Evolutionary conservation across 2,113 vertebrate genomes (phyloP), one percentile per base, ranked within the genome.

Genomic region (Spea bombifrons): DNA sequence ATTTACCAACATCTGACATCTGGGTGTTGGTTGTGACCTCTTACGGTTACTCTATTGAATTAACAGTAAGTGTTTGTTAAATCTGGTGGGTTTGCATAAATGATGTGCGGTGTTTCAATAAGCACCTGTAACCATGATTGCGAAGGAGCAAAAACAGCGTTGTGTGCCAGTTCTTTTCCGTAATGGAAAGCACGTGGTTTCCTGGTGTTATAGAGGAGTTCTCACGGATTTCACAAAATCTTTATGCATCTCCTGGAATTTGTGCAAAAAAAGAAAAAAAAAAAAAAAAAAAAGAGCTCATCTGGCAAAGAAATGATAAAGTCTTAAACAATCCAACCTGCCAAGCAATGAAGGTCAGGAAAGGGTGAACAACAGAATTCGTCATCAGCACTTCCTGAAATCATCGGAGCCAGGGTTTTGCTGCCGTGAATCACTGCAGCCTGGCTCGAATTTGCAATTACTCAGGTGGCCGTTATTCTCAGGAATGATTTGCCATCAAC

Each of bases 331-430:
- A 79, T 81, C 76, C 50, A 86, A 83, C 78, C 78, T 82, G 81
- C 81, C 71, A 83, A 61, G 30, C 30, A 2, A 30, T 82, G 75
- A 81, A 83, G 71, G 80, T 85, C 81, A 83, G 67, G 83, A 78
- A 49, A 77, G n/a, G 67, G 53, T 76, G 70, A 87, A 87, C 84
- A 88, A 86, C 84, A 84, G 66, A 78, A 43, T 69, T 79, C 76
- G 81, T 88, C 80, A 85, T 85, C 68, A 3, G 65, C 12, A 48
- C 69, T 66, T 85, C 81, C 75, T 80, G 75, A 76, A 78, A 78
- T 50, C 50, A 69, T 76, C 74, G n/a, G 8, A 16, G 55, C 50
- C 30, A 47, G 30, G 75, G 30, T 3, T 79, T 81, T 70, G 12
- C 17, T 53, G 30, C 7, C 9, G 47, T 72, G 69, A 72, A 65